Conservation (phyloP, 1,140 invertebrate genomes). For the Oncopeltus fasciatus region DNA sequence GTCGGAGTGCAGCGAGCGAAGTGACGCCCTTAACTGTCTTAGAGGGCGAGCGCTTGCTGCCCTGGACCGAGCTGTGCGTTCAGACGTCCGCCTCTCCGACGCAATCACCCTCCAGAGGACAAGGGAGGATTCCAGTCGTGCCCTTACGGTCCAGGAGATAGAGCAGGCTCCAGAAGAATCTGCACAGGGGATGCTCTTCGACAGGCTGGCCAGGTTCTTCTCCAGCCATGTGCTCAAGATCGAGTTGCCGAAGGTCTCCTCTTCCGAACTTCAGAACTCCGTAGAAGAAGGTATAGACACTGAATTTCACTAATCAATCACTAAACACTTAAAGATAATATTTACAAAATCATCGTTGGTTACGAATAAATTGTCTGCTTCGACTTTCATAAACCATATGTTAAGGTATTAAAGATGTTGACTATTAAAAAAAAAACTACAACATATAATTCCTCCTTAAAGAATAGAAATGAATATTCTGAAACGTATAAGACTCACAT, state of each 20-base stretch:
- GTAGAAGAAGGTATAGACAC: conserved; percentile 66
- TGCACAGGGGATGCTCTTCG: conserved; percentile 47
- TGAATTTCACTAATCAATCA: no score
- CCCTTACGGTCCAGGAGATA: conserved; percentile 43
- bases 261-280: conserved; percentile 47
- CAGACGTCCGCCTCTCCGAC: neutral
- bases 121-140: conserved; percentile 16
- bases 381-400: no score
- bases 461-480: no score
- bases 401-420: no score
- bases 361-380: no score
- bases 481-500: no score
- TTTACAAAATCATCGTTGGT: no score
- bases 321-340: no score
- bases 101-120: neutral
- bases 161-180: conserved; percentile 44
- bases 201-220: conserved; percentile 50
- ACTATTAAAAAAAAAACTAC: no score
- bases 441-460: no score
- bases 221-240: conserved; percentile 59
- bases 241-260: conserved; percentile 50
- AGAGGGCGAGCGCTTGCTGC: neutral
- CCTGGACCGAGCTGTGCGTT: neutral
- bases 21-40: neutral
- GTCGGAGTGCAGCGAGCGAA: neutral